Base-by-base conservation (phyloP, 2,113 vertebrate species). In the Desmodus rotundus region DNA sequence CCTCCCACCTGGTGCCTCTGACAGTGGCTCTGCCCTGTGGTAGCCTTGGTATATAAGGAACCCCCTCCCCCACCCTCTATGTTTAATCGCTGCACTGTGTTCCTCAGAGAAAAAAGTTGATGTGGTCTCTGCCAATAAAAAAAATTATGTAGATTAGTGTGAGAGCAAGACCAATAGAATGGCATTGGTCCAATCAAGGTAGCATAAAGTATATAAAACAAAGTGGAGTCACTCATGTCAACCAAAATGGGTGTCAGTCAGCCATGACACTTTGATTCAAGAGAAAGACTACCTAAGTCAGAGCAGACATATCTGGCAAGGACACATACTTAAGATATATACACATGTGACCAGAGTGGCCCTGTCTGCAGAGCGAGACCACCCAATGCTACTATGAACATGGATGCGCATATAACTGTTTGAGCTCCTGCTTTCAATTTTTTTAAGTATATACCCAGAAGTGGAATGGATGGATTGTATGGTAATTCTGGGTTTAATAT, bases 1-100 rank as follows among this genome's bases (percentile, higher is more conserved):
- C 61, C 17, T 56, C 54, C 24, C 68, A 9, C 0, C 2, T 14
- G 24, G 41, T 84, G 7, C 31, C 70, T 81, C 52, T 15, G 19
- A n/a, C 15, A 45, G 16, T 36, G 50, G 31, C 20, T 72, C 14
- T 19, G 6, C 26, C 17, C 6, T 4, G 15, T 0, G 0, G 2
- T 56, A 38, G 4, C 50, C 3, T 31, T 82, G 67, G 6, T 65
- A 3, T 6, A 0, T 3, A 20, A n/a, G 31, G 77, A 38, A 33
- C 16, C 16, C 43, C 4, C 14, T 0, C 15, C 28, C 31, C 28
- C 4, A 61, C 33, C 24, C 11, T 10, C 26, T 33, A 12, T 36
- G 2, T n/a, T n/a, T 26, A 10, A 8, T 38, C 28, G 14, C 4
- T 43, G 14, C 5, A 4, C 6, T 47, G 3, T 28, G 6, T 2